Base-by-base conservation (phyloP, 2,888 invertebrate genomes). In the Drosophila anomelani region DNA sequence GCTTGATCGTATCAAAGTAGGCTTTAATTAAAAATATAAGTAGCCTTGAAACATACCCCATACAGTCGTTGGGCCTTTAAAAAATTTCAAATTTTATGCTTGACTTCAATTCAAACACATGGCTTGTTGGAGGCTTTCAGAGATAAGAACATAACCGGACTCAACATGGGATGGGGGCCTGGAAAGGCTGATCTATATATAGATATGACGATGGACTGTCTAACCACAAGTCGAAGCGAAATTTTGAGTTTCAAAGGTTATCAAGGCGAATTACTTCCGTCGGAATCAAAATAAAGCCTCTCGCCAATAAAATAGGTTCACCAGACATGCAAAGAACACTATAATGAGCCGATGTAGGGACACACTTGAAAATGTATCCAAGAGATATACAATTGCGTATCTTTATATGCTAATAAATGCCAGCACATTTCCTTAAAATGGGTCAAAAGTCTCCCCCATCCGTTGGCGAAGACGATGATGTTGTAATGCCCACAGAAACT, bases 361-460 rank as follows among this genome's bases (percentile, higher is more conserved):
- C 77, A 88, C 86, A 77, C 84, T 88, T 85, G 73, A 82, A 82
- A 82, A 78, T 75, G 53, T 72, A 75, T 72, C 73, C 32, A 56
- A 54, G 58, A 75, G 78, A 82, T 73, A 75, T 49, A 88, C 86
- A 88, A 82, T 78, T 81, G 84, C 80, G 81, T 88, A 84, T 84
- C 84, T 84, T 84, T 88, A 84, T 80, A 81, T 74, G 78, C 80
- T 82, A 75, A 81, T 85, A 85, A 86, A 87, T 82, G 83, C 76
- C 88, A 86, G 79, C 89, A 79, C 78, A 90, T 88, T 91, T 90
- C 84, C 87, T 87, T 85, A 87, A 92, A 92, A 92, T 92, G 89
- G 92, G 92, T 92, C 92, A 92, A 92, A 92, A 92, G 92, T 91
- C 91, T 90, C 85, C 88, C 86, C 85, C 89, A 89, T 17, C 69